Evolutionary conservation across 2,888 invertebrate species (phyloP).

Genomic region (Epsilonema sp.): DNA sequence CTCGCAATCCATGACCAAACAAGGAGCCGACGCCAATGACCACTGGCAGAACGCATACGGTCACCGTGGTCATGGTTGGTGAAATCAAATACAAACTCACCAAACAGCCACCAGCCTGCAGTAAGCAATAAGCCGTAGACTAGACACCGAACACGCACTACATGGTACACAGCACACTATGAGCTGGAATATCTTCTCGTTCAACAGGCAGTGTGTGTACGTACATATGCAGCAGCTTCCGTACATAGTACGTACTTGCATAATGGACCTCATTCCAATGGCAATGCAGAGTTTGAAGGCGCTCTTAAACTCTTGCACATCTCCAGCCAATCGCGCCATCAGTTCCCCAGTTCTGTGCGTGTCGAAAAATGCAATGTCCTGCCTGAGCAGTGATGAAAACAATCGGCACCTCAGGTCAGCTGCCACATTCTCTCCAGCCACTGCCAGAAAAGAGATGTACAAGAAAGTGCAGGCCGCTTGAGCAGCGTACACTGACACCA

Average conservation of each 20-base stretch:
- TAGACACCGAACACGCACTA: too few relatives aligned
- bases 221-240: too few relatives aligned
- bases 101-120: constrained; percentile 46
- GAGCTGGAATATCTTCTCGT: too few relatives aligned
- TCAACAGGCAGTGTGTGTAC: too few relatives aligned
- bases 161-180: too few relatives aligned
- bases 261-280: constrained; percentile 63
- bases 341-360: constrained; percentile 72
- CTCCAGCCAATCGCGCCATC: constrained; percentile 69
- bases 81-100: constrained; percentile 63
- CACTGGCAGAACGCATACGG: constrained; percentile 49
- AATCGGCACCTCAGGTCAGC: constrained; percentile 55
- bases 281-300: constrained; percentile 80
- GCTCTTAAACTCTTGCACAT: constrained; percentile 91
- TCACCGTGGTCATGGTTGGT: constrained; percentile 63
- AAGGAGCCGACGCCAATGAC: constrained; percentile 63
- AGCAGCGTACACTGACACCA: too few relatives aligned
- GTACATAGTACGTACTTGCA: too few relatives aligned
- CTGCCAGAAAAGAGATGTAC: constrained; percentile 66
- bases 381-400: constrained; percentile 53
- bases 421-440: constrained; percentile 70
- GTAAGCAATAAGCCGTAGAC: too few relatives aligned
- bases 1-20: constrained; percentile 43
- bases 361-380: constrained; percentile 72
- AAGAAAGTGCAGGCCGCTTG: constrained; percentile 66